Percentiles rank a stretch among this genome's conserved stretches.
Evolutionary conservation across 2,888 invertebrate genomes (phyloP).

Genomic region (Trypoxylon attenuatum): DNA sequence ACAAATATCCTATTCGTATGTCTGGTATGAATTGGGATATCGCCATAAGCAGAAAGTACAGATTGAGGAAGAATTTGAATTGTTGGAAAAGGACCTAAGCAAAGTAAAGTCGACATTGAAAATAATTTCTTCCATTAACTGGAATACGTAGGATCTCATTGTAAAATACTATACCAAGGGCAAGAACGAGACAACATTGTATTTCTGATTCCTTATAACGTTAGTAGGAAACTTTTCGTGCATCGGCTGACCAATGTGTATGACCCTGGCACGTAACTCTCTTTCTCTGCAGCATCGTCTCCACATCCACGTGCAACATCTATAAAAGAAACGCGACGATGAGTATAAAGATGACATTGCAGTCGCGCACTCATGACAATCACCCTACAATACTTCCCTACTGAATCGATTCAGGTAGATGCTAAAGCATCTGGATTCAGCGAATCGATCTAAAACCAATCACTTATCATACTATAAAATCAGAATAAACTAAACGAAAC

Average conservation of each 20-base stretch:
- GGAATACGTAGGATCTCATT: too few relatives aligned
- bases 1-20: conserved; percentile 96
- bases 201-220: conserved; percentile 98
- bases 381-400: neutral
- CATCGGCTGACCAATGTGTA: conserved; percentile 85
- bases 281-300: conserved; percentile 83
- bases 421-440: neutral
- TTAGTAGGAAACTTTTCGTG: conserved; percentile 94
- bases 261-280: conserved; percentile 85
- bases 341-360: neutral
- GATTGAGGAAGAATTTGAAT: conserved; percentile 98
- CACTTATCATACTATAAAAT: neutral
- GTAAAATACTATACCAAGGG: conserved; percentile 77
- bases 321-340: conserved; percentile 71
- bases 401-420: neutral
- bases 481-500: neutral
- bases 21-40: conserved; percentile 98
- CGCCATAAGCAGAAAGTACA: conserved; percentile 99
- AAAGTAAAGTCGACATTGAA: neutral
- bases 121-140: neutral
- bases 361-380: too few relatives aligned
- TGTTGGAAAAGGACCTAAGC: conserved; percentile 95
- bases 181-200: conserved; percentile 92
- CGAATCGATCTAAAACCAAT: neutral
- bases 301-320: conserved; percentile 87